Conservation (phyloP, 2,888 invertebrate genomes). For the Amphipoea lucens region DNA sequence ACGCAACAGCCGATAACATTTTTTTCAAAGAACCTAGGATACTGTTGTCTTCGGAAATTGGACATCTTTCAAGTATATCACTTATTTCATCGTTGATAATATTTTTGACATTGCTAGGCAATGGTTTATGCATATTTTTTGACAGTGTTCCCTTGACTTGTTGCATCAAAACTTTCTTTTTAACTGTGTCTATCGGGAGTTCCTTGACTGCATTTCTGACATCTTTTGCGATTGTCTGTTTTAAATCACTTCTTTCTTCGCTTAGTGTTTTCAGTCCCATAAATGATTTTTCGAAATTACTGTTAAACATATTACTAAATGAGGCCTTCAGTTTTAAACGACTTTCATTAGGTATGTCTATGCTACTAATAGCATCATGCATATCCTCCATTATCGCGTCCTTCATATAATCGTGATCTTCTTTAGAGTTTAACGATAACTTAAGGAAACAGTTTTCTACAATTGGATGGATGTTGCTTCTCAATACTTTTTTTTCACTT, state of each 20-base stretch:
- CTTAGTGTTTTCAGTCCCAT: background rate
- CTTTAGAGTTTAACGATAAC: background rate
- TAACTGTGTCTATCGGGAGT: constrained; percentile 10
- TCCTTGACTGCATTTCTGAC: constrained; percentile 12
- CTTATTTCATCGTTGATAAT: constrained; percentile 29
- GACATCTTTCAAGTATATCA: constrained; percentile 36
- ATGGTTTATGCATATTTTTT: constrained; percentile 33
- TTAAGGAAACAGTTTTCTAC: constrained; percentile 6
- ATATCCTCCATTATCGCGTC: constrained; percentile 11
- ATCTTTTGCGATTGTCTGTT: constrained; percentile 22
- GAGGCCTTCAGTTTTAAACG: constrained; percentile 7
- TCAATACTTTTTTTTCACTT: constrained; percentile 14
- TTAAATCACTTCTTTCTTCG: constrained; percentile 10
- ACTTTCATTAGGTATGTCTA: constrained; percentile 9
- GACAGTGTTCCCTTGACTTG: constrained; percentile 21
- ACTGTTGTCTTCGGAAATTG: constrained; percentile 13
- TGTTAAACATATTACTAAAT: background rate
- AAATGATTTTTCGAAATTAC: constrained; percentile 14
- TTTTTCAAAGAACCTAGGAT: constrained; percentile 27
- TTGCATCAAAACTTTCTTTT: constrained; percentile 20
- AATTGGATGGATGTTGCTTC: background rate
- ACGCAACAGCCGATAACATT: constrained; percentile 18
- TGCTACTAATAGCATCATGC: background rate
- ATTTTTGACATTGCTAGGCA: constrained; percentile 22
- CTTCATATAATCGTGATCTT: constrained; percentile 8